Evolutionary conservation across 1,140 invertebrate species (phyloP), one percentile per base, ranked within the genome.

Genomic region (Pristionchus pacificus): DNA sequence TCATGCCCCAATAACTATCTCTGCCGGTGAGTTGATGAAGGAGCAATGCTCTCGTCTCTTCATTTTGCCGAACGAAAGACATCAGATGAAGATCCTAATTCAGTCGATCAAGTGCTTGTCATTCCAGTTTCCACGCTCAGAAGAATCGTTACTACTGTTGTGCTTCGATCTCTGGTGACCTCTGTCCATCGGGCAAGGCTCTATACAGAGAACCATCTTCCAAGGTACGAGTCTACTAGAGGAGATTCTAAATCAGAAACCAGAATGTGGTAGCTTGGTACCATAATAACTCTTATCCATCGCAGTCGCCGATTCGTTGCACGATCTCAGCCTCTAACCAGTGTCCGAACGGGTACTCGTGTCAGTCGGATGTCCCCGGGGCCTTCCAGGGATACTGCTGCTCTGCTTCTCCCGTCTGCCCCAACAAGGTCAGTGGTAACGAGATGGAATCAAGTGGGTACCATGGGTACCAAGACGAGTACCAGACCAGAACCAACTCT

Each of bases 381-480:
- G 79, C 79, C 29, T 82, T 83, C 74, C 80, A 82, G 70, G 80
- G 80, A 38, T 80, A 82, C 67, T 82, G 80, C 75, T 82, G 80
- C 38, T 82, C 79, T 60, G 72, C 78, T 24, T 74, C 68, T 49
- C 70, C 78, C 59, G 61, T 82, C 2, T 82, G 80, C 61, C 80
- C 80, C 1, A 82, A 82, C 70, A 83, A 80, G 68, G 38, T 49
- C 6, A n/a, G n/a, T n/a, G n/a, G n/a, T n/a, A n/a, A n/a, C n/a
- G n/a, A n/a, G n/a, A n/a, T n/a, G n/a, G n/a, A n/a, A n/a, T n/a
- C n/a, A n/a, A n/a, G n/a, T n/a, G n/a, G n/a, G n/a, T n/a, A n/a
- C n/a, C n/a, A n/a, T n/a, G n/a, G n/a, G n/a, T n/a, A n/a, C n/a
- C n/a, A n/a, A n/a, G n/a, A n/a, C n/a, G n/a, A n/a, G n/a, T n/a